Percentiles rank a stretch among this genome's conserved stretches.
These are phyloP conservation scores for Oopsacas minuta DNA, from an alignment of 37 sponge, comb jelly and placozoan genomes.

Conservation along the genomic window DNA sequence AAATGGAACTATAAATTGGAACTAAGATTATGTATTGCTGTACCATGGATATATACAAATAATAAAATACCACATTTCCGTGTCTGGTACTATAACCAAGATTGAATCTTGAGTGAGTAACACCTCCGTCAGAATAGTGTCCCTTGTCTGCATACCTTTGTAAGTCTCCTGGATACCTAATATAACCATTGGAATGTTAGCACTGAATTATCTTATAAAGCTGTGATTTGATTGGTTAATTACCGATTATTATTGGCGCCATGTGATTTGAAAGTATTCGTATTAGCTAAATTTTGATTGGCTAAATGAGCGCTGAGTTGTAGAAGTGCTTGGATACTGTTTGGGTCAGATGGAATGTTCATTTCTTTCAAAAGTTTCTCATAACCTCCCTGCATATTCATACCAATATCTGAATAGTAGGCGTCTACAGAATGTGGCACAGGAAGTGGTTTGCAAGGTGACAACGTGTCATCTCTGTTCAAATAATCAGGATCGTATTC, in stretches of 20 bases:
- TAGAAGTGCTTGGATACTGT: slow-evolving; percentile 1
- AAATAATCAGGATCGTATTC: background rate
- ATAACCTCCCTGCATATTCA: background rate
- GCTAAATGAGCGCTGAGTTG: background rate
- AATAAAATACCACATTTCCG: no score
- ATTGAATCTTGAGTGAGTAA: background rate
- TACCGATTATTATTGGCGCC: no score
- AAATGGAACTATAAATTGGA: no score
- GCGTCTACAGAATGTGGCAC: background rate
- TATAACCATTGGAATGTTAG: background rate
- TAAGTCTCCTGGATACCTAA: background rate
- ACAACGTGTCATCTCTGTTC: background rate
- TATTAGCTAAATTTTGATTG: background rate
- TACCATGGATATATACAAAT: no score
- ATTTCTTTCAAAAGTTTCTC: slow-evolving; percentile 4
- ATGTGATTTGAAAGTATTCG: background rate
- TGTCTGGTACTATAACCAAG: background rate
- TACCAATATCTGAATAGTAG: slow-evolving; percentile 1
- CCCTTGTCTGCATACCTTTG: background rate
- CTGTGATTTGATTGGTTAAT: background rate
- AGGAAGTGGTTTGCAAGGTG: background rate
- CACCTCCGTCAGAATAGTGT: background rate
- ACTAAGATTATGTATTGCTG: no score
- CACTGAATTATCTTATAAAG: background rate
- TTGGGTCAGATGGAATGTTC: slow-evolving; percentile 11